These are phyloP conservation scores for Phasianus colchicus DNA, from an alignment of 2,113 vertebrate genomes.

Conservation along the genomic window DNA sequence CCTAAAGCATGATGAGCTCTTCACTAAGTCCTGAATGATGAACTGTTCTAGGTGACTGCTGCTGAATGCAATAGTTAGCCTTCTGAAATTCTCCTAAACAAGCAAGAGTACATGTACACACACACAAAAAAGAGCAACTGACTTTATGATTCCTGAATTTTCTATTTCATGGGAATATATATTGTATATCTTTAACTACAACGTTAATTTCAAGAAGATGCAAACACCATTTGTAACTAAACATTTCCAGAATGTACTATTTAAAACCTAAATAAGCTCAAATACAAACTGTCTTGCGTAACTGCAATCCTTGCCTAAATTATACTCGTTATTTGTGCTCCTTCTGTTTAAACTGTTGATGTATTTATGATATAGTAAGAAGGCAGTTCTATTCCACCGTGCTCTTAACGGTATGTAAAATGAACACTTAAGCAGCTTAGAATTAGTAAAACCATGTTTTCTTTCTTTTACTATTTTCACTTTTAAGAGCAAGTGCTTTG, in stretches of 20 bases:
- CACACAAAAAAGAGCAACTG: not conserved
- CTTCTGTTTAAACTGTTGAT: not conserved
- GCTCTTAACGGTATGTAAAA: not conserved
- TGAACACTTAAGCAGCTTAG: not conserved
- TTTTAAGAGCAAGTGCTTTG: not conserved
- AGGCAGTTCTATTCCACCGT: not conserved
- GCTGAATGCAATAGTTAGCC: not conserved
- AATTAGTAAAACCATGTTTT: not conserved
- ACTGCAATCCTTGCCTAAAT: not conserved
- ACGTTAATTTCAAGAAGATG: not conserved
- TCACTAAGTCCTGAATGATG: not conserved
- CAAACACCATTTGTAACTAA: not conserved
- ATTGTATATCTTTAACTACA: not conserved
- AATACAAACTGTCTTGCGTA: not conserved
- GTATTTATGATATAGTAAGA: not conserved
- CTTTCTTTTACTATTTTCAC: too few species aligned
- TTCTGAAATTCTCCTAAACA: not conserved
- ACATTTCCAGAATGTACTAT: not conserved
- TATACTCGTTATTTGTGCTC: not conserved
- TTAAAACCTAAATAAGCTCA: not conserved
- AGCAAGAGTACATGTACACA: not conserved
- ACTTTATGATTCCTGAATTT: not conserved
- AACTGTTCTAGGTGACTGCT: not conserved
- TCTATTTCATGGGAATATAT: not conserved
- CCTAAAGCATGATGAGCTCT: not conserved